Evolutionary conservation across 2,888 invertebrate species (phyloP).

Genomic region (Cephus sareptanus): DNA sequence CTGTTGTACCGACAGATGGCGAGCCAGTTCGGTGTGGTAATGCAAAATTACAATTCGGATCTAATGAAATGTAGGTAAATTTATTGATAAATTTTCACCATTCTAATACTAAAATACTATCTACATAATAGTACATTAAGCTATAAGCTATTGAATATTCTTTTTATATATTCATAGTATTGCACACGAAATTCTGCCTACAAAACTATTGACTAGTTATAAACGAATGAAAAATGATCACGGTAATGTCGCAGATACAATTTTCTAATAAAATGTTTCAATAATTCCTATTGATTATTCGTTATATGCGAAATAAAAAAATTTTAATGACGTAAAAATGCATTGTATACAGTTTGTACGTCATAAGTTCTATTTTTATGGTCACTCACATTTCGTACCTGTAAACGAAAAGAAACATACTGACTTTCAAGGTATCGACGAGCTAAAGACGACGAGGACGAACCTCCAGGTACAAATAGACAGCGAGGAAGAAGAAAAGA

Average conservation of each 20-base stretch:
- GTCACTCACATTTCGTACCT: background rate
- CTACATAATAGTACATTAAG: background rate
- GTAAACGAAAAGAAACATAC: background rate
- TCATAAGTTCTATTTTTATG: background rate
- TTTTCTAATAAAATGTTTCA: background rate
- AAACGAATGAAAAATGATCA: background rate
- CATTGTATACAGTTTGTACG: background rate
- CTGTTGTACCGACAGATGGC: background rate
- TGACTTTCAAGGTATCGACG: slow-evolving; percentile 40
- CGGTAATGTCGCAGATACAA: background rate
- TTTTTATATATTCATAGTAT: background rate
- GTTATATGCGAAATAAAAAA: background rate
- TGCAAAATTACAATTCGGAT: slow-evolving; percentile 46
- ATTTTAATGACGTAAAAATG: too few relatives aligned
- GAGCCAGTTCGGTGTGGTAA: slow-evolving; percentile 29
- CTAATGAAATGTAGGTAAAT: slow-evolving; percentile 44
- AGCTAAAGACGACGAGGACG: slow-evolving; percentile 37
- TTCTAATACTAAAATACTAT: background rate
- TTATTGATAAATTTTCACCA: background rate
- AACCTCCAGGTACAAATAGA: slow-evolving; percentile 42
- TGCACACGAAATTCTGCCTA: background rate
- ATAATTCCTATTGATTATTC: background rate
- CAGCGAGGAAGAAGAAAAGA: slow-evolving; percentile 39
- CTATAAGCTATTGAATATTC: background rate
- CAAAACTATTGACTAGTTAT: background rate